Conservation (phyloP, 2,113 vertebrate genomes). For the Cryptotis parvus region DNA sequence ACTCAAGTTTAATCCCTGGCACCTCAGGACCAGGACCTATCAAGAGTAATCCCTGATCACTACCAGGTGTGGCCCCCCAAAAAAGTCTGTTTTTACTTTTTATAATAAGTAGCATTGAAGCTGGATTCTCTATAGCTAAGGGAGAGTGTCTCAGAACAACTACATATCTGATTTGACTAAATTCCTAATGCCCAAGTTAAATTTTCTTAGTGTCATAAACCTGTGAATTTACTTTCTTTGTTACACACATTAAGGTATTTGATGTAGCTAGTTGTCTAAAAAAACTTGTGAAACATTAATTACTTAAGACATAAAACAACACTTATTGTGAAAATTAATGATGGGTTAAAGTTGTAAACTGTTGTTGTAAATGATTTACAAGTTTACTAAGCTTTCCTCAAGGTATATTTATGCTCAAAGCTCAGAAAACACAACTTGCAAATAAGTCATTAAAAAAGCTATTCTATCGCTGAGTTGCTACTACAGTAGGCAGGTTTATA, state of each 20-base stretch:
- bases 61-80: too few relatives aligned
- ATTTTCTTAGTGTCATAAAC: conserved; percentile 11
- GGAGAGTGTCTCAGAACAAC: neutral
- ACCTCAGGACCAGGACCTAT: too few relatives aligned
- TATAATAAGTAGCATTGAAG: neutral
- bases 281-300: conserved; percentile 47
- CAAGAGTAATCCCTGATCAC: too few relatives aligned
- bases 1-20: too few relatives aligned
- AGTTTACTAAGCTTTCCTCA: conserved; percentile 38
- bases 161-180: conserved; percentile 24
- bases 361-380: neutral
- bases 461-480: neutral
- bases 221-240: conserved; percentile 34
- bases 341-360: conserved; percentile 19
- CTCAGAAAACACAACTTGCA: conserved; percentile 27
- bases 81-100: too few relatives aligned
- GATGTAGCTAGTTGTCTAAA: conserved; percentile 24
- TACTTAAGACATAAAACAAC: conserved; percentile 69
- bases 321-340: conserved; percentile 64
- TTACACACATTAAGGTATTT: neutral
- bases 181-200: conserved; percentile 17
- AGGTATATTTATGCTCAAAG: neutral
- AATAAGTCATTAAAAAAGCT: neutral
- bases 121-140: neutral
- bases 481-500: neutral